phyloP scores from a whole-genome alignment of 2,797 vertebrate species.

The Channallabes apus region DNA sequence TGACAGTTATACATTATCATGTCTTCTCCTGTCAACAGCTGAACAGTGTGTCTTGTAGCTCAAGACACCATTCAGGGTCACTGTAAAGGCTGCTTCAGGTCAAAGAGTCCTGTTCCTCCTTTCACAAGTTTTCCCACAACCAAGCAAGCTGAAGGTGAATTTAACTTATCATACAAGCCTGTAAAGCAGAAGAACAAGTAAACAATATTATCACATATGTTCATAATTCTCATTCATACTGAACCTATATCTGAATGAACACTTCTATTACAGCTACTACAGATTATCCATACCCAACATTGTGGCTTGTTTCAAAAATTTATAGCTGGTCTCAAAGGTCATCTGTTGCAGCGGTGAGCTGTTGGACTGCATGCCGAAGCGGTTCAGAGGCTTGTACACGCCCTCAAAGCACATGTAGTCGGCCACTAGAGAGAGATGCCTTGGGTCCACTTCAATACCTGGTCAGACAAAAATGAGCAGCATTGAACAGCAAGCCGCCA shows the following conservation, averaged over 20 bases:
- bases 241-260: background rate
- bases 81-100: constrained; percentile 91
- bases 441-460: constrained; percentile 94
- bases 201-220: background rate
- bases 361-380: constrained; percentile 87
- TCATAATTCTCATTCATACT: background rate
- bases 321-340: constrained; percentile 97
- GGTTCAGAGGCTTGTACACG: constrained; percentile 89
- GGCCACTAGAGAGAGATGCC: constrained; percentile 93
- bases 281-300: constrained; percentile 81
- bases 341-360: constrained; percentile 97
- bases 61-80: constrained; percentile 57
- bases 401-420: constrained; percentile 99
- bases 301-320: constrained; percentile 93
- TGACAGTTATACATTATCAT: background rate
- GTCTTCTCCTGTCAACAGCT: background rate
- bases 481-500: background rate
- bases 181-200: constrained; percentile 16
- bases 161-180: constrained; percentile 86
- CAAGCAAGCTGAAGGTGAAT: constrained; percentile 90
- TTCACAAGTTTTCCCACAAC: constrained; percentile 93
- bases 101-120: constrained; percentile 94
- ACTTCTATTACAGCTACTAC: background rate
- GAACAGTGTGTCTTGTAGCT: background rate
- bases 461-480: background rate